Evolutionary conservation across 2,113 vertebrate genomes (phyloP).

Genomic region (Microtus richardsoni): DNA sequence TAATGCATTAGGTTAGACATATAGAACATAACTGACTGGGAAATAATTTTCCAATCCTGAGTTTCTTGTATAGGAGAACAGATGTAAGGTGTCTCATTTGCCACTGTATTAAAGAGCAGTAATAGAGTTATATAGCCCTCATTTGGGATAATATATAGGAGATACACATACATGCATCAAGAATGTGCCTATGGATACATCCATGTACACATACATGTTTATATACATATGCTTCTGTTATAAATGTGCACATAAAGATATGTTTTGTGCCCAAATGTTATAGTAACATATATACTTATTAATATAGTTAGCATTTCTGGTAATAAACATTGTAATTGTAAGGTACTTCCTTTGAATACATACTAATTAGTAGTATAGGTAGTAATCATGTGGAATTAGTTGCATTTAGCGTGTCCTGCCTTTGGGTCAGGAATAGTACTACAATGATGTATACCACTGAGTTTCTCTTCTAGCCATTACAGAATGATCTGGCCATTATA

Average conservation of each 20-base stretch:
- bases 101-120: not conserved
- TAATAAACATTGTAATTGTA: not conserved
- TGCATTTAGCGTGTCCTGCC: not conserved
- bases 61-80: not conserved
- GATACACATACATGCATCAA: not conserved
- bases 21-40: accelerated
- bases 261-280: not conserved
- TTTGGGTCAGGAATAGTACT: not conserved
- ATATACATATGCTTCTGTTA: not conserved
- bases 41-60: not conserved
- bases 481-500: not conserved
- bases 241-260: not conserved
- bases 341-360: not conserved
- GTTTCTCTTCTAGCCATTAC: not conserved
- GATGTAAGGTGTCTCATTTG: not conserved
- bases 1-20: not conserved
- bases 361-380: not conserved
- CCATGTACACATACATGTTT: accelerated
- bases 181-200: not conserved
- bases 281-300: not conserved
- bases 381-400: not conserved
- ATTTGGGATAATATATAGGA: not conserved
- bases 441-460: not conserved
- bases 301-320: not conserved
- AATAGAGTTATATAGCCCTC: not conserved